phyloP scores from a whole-genome alignment of 2,113 vertebrate genomes.

The Indicator maculatus region DNA sequence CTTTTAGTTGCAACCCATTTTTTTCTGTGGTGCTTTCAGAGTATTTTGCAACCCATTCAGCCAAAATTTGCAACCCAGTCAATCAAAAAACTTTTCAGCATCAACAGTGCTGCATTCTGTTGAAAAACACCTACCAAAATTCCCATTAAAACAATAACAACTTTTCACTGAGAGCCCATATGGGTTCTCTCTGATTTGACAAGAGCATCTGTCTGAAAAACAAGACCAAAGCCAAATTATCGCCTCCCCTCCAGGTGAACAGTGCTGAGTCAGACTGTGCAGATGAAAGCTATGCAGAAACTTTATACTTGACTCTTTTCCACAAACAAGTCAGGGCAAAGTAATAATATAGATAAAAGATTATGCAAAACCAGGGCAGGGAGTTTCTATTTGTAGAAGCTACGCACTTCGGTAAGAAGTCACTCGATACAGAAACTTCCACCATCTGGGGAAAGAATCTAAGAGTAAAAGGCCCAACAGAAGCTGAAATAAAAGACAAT shows the following conservation, averaged over 20 bases:
- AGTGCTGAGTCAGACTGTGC: neutral
- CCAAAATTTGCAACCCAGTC: neutral
- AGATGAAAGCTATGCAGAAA: neutral
- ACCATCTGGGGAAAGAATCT: neutral
- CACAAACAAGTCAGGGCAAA: constrained; percentile 37
- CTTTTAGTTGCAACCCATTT: neutral
- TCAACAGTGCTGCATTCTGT: neutral
- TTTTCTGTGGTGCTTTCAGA: neutral
- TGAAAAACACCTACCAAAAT: neutral
- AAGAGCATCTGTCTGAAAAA: neutral
- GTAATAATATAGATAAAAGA: neutral
- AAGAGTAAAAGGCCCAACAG: neutral
- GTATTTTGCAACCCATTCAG: neutral
- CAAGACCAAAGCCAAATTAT: neutral
- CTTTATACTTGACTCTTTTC: neutral
- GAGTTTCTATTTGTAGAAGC: constrained; percentile 23
- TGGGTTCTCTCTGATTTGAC: neutral
- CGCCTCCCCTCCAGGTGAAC: constrained; percentile 9
- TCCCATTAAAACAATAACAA: neutral
- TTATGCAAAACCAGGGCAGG: neutral
- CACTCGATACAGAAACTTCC: neutral
- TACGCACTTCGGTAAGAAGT: neutral
- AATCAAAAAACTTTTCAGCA: neutral
- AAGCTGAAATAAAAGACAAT: neutral
- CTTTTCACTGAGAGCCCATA: neutral